Base-by-base conservation (phyloP, 2,888 invertebrate genomes). In the Steinernema hermaphroditum region DNA sequence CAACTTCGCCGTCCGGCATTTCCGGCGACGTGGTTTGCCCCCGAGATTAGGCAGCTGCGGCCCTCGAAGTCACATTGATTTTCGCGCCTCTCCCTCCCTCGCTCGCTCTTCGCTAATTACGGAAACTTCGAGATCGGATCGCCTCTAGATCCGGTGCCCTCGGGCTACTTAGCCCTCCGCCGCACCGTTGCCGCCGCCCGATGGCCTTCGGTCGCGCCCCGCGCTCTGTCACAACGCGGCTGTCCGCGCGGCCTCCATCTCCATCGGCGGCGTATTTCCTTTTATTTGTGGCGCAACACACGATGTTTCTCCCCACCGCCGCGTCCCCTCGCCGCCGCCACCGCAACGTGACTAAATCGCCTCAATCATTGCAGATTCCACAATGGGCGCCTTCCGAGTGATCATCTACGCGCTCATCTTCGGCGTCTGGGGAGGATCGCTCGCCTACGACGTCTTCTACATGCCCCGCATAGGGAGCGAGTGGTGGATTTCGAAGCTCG, bases 401-500 rank as follows among this genome's bases (percentile, higher is more conserved):
- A 22, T 69, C 43, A 69, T 69, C 69, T 69, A 69, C 29, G 69
- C 43, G 43, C 14, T 69, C 29, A 69, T 69, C 69, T 69, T 69
- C 69, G 69, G 43, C 16, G 80, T 80, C 12, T 86, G 83, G 79
- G 54, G 76, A 22, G 73, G 73, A 32, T 75, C 85, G 1, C 72
- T 86, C 24, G 75, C 72, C 43, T 86, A 80, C 70, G 86, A 86
- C 70, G 75, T 86, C 12, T 43, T 72, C 0, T 76, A 74, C 54
- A 78, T 84, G 72, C 85, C 85, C 0, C 62, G 83, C 19, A 37
- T 83, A 2, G 82, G 83, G 14, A 76, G 77, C 69, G 71, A 72
- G 16, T 82, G 80, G 78, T 86, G 82, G 82, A 74, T 83, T 70
- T 79, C 80, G 68, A 86, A 86, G 68, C 75, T 86, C 2, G 80